These are phyloP conservation scores for Siniperca obscura DNA, from an alignment of 2,797 vertebrate genomes.

Conservation along the genomic window DNA sequence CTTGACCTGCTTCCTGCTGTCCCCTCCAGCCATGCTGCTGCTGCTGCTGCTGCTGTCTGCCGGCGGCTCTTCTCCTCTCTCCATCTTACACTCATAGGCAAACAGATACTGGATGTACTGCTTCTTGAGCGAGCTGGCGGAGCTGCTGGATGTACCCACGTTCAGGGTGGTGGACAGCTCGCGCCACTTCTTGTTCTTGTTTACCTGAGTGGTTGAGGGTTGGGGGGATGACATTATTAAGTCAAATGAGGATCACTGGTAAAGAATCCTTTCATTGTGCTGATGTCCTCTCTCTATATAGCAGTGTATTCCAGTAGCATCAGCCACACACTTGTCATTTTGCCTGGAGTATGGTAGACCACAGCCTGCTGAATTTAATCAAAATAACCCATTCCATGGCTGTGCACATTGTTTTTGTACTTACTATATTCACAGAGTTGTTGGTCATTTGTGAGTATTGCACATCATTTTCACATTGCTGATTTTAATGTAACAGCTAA, in stretches of 20 bases:
- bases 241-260: slow-evolving; percentile 13
- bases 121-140: slow-evolving; percentile 96
- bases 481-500: slow-evolving; percentile 11
- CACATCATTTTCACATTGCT: slow-evolving; percentile 9
- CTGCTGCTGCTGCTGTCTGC: slow-evolving; percentile 87
- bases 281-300: slow-evolving; percentile 7
- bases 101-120: slow-evolving; percentile 98
- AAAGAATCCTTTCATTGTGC: neutral
- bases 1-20: slow-evolving; percentile 95
- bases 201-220: slow-evolving; percentile 84
- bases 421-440: slow-evolving; percentile 29
- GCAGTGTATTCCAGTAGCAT: slow-evolving; percentile 6
- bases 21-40: slow-evolving; percentile 85
- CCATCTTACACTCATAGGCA: slow-evolving; percentile 96
- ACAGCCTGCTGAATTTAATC: slow-evolving; percentile 47
- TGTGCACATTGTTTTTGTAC: slow-evolving; percentile 13
- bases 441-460: neutral
- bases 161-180: slow-evolving; percentile 91
- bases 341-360: slow-evolving; percentile 31
- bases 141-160: slow-evolving; percentile 94
- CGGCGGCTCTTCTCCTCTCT: slow-evolving; percentile 94
- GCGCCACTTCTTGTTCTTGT: slow-evolving; percentile 99
- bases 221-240: neutral
- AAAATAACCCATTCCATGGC: slow-evolving; percentile 30
- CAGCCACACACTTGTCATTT: slow-evolving; percentile 45